These are phyloP conservation scores for Alligator mississippiensis DNA, from an alignment of 2,113 vertebrate genomes.

Conservation along the genomic window DNA sequence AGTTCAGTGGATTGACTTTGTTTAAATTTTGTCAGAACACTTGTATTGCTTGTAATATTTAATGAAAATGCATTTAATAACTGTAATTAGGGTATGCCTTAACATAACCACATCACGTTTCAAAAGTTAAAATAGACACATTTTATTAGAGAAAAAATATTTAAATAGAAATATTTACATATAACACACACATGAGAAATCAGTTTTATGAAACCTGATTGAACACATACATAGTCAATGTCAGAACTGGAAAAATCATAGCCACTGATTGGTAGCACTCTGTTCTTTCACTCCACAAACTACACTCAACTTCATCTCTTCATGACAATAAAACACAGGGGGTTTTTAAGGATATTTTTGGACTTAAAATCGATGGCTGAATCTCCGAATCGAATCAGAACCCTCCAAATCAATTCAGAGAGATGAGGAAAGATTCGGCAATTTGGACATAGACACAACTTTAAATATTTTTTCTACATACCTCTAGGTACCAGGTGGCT, in stretches of 20 bases:
- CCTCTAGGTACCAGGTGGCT: no score
- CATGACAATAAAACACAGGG: not conserved
- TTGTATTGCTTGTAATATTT: not conserved
- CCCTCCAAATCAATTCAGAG: no score
- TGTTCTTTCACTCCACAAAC: not conserved
- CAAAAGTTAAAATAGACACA: not conserved
- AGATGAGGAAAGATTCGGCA: no score
- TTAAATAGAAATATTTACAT: fast-evolving
- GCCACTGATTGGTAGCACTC: not conserved
- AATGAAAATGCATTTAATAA: not conserved
- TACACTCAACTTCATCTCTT: not conserved
- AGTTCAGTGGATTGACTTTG: not conserved
- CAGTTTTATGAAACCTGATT: no score
- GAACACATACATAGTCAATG: no score
- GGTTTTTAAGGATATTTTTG: not conserved
- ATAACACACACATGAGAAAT: fast-evolving
- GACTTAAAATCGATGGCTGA: not conserved
- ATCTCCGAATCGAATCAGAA: no score
- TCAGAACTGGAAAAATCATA: not conserved
- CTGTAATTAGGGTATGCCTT: not conserved
- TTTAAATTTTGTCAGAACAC: not conserved
- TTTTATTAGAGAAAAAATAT: not conserved
- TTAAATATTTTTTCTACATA: no score
- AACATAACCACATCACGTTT: not conserved
- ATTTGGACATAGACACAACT: no score